Base-by-base conservation (phyloP, 1,140 invertebrate species). In the Hyles vespertilio region DNA sequence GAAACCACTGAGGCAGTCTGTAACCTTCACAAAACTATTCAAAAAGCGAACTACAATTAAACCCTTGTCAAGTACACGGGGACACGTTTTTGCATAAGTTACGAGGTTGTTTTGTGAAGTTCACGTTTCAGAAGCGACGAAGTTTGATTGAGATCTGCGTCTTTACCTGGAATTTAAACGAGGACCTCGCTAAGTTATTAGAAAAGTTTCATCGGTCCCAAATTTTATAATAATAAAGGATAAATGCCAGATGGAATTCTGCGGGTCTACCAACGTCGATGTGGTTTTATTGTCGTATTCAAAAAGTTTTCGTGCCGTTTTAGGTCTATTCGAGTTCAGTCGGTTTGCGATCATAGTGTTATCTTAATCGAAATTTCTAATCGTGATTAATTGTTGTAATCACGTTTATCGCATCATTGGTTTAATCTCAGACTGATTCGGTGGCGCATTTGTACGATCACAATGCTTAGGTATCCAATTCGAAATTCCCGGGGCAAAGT, bases 91-190 rank as follows among this genome's bases (percentile, higher is more conserved):
- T 67, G 72, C 67, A 74, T 71, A 78, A 74, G 65, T 76, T 77
- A 61, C 53, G 61, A 48, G 70, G 70, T 59, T 72, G 68, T 69
- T 74, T 70, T 63, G 57, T 48, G 40, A 72, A 74, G 36, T 62
- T 65, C 32, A 62, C 63, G 62, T 62, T 65, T 61, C 51, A 59
- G 46, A 65, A 64, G 54, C 61, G 70, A 60, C 58, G 54, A 81
- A 81, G 73, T 81, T 81, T 75, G 70, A 79, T 81, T 77, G 74
- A 74, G 66, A 81, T 70, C 70, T 64, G 61, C 54, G 64, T 63
- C 66, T 61, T 72, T 70, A 72, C 70, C 67, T 70, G 65, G 53
- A 78, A 80, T 80, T 77, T 75, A 72, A 74, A 74, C 68, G 51
- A 70, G 61, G 61, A 56, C 43, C 59, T 32, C 51, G 50, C 32